phyloP scores from a whole-genome alignment of 2,888 invertebrate species.

The Protodeltote pygarga region DNA sequence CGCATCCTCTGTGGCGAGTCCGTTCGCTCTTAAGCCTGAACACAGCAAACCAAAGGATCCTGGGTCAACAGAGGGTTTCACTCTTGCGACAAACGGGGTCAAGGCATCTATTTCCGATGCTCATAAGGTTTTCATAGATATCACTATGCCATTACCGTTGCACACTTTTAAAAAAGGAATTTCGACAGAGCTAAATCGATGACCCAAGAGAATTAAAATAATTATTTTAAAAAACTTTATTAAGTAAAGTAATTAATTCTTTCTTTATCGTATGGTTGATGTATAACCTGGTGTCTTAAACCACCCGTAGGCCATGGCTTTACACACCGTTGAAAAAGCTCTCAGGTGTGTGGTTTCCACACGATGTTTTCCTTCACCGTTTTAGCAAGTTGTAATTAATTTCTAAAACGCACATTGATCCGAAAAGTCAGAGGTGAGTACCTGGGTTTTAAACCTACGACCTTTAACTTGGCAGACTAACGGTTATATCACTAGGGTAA shows the following conservation, averaged over 20 bases:
- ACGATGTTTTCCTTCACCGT: neutral
- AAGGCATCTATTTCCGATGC: constrained; percentile 48
- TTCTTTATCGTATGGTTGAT: too few species aligned
- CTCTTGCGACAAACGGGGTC: constrained; percentile 46
- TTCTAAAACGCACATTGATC: too few species aligned
- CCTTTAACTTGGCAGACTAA: too few species aligned
- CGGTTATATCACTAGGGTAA: too few species aligned
- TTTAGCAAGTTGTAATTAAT: neutral
- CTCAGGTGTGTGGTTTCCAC: neutral
- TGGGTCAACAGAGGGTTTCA: constrained; percentile 34
- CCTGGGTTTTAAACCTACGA: too few species aligned
- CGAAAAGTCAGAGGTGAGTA: too few species aligned
- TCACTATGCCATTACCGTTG: constrained; percentile 8
- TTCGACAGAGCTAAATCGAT: too few species aligned
- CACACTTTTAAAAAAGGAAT: too few species aligned
- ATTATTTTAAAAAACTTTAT: neutral
- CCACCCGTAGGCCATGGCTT: too few species aligned
- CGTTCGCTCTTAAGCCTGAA: constrained; percentile 30
- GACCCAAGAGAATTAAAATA: too few species aligned
- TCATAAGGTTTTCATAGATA: constrained; percentile 38
- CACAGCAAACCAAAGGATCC: constrained; percentile 42
- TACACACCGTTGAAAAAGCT: constrained; percentile 15
- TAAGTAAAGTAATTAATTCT: too few species aligned
- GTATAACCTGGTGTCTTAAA: too few species aligned
- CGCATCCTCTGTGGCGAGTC: constrained; percentile 36